phyloP scores from a whole-genome alignment of 2,113 vertebrate genomes.

The Zingel zingel region DNA sequence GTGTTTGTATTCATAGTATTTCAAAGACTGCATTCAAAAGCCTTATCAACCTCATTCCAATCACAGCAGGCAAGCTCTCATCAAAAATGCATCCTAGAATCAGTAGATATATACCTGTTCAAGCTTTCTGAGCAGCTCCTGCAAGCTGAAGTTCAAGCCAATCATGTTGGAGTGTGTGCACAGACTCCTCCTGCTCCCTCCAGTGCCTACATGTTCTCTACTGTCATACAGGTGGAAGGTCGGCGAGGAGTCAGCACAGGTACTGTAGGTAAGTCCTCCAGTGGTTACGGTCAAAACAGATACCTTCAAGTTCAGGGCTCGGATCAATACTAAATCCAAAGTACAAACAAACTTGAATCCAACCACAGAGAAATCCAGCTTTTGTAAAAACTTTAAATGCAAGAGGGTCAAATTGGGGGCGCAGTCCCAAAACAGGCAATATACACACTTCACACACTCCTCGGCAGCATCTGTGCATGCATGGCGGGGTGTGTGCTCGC shows the following conservation, averaged over 20 bases:
- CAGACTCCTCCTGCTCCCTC: slow-evolving; percentile 66
- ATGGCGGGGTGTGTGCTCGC: slow-evolving; percentile 51
- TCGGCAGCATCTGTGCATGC: slow-evolving; percentile 41
- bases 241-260: slow-evolving; percentile 1
- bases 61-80: neutral
- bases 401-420: slow-evolving; percentile 45
- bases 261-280: slow-evolving; percentile 51
- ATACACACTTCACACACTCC: slow-evolving; percentile 69
- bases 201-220: slow-evolving; percentile 61
- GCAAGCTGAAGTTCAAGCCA: slow-evolving; percentile 93
- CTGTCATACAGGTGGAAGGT: slow-evolving; percentile 29
- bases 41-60: too few relatives aligned
- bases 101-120: slow-evolving; percentile 91
- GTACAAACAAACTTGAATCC: slow-evolving; percentile 22
- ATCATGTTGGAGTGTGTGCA: slow-evolving; percentile 88
- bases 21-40: neutral
- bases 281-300: slow-evolving; percentile 51
- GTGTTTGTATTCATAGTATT: slow-evolving; percentile 19
- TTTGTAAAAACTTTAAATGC: slow-evolving; percentile 10
- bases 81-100: slow-evolving; percentile 16
- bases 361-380: neutral
- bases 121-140: slow-evolving; percentile 92
- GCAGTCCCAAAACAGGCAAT: slow-evolving; percentile 47
- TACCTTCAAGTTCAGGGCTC: slow-evolving; percentile 10
- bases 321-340: slow-evolving; percentile 42